These are phyloP conservation scores for Menura novaehollandiae DNA, from an alignment of 2,113 vertebrate species.

Conservation along the genomic window DNA sequence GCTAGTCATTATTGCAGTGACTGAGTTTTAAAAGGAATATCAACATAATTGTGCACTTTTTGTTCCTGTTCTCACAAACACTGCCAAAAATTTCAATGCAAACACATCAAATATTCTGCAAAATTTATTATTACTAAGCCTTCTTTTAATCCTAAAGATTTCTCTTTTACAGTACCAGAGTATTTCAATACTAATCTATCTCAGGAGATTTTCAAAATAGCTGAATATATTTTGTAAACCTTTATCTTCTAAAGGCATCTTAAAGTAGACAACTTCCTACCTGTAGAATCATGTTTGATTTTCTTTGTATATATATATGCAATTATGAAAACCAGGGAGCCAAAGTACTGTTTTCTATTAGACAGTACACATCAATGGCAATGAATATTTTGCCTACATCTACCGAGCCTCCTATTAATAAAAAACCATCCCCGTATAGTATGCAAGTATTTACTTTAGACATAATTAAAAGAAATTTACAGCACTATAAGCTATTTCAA, in stretches of 20 bases:
- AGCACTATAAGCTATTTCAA: constrained; percentile 66
- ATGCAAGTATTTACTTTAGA: constrained; percentile 66
- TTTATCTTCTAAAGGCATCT: constrained; percentile 69
- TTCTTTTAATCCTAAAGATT: constrained; percentile 61
- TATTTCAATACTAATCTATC: constrained; percentile 63
- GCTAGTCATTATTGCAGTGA: constrained; percentile 40
- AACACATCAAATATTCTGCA: constrained; percentile 51
- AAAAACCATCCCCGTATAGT: constrained; percentile 67
- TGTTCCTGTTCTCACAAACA: constrained; percentile 33
- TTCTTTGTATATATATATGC: constrained; percentile 60
- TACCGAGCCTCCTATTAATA: constrained; percentile 67
- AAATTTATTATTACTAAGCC: constrained; percentile 42
- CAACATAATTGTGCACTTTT: constrained; percentile 28
- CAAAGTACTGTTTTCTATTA: constrained; percentile 49
- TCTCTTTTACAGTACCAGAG: constrained; percentile 45
- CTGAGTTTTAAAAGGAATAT: constrained; percentile 40
- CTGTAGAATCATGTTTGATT: constrained; percentile 46
- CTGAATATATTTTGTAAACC: constrained; percentile 54
- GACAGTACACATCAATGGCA: constrained; percentile 71
- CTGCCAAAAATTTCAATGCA: constrained; percentile 43
- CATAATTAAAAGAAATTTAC: constrained; percentile 9
- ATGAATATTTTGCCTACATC: constrained; percentile 70
- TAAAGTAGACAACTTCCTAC: constrained; percentile 58
- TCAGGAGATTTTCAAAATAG: constrained; percentile 43
- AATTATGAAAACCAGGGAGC: constrained; percentile 53